Conservation (phyloP, 2,888 invertebrate genomes). For the Drosophila suboccidentalis region DNA sequence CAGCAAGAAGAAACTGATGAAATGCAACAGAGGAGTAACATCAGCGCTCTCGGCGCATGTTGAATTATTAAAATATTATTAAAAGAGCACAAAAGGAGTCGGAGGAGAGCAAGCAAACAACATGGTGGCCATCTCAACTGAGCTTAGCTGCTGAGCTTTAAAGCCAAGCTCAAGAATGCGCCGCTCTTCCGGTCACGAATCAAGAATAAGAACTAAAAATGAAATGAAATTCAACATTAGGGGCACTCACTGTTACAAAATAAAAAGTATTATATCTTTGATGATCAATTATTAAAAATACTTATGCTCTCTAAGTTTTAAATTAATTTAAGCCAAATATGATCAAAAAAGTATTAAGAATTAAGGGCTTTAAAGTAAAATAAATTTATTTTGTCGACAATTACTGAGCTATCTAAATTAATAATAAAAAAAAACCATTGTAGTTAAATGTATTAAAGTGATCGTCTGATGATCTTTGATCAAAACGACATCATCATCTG, state of each 20-base stretch:
- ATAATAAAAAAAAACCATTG: too few relatives aligned
- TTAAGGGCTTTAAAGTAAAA: too few relatives aligned
- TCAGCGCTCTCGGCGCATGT: slow-evolving; percentile 43
- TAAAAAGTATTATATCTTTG: background rate
- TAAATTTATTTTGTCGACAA: background rate
- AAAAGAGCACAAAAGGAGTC: slow-evolving; percentile 54
- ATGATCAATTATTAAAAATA: background rate
- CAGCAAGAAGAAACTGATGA: slow-evolving; percentile 48
- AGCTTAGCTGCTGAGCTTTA: slow-evolving; percentile 27
- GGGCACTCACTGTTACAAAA: slow-evolving; percentile 3
- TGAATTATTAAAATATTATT: slow-evolving; percentile 62
- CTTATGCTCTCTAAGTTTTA: background rate
- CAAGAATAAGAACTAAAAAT: slow-evolving; percentile 8
- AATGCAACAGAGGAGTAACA: slow-evolving; percentile 59
- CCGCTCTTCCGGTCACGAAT: slow-evolving; percentile 55
- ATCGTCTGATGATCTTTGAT: background rate
- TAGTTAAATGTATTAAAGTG: background rate
- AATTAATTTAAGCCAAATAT: background rate
- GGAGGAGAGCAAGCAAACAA: slow-evolving; percentile 20
- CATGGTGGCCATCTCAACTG: slow-evolving; percentile 27
- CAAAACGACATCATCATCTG: background rate
- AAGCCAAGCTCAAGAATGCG: slow-evolving; percentile 48
- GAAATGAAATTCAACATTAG: background rate
- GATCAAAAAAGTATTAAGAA: background rate
- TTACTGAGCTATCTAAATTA: background rate